phyloP scores from a whole-genome alignment of 2,113 vertebrate genomes.

The Amazona vittata region DNA sequence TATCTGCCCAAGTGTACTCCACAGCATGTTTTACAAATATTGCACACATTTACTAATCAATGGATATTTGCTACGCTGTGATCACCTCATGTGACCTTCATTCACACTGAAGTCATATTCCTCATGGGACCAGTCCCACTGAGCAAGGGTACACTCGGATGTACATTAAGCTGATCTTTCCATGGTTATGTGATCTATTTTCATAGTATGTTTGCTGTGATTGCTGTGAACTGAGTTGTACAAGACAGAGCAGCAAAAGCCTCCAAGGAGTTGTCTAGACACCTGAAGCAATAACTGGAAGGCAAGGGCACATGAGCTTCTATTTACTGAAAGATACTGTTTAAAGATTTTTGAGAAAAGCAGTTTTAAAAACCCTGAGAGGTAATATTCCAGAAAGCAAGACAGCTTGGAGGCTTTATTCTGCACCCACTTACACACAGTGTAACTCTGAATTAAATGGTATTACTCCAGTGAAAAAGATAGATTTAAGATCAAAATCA shows the following conservation, averaged over 20 bases:
- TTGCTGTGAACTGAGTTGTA: background rate
- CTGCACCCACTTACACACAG: background rate
- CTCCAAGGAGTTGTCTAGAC: constrained; percentile 62
- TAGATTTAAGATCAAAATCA: background rate
- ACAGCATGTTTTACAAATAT: background rate
- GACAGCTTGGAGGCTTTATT: background rate
- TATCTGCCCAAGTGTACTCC: background rate
- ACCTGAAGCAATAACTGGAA: constrained; percentile 67
- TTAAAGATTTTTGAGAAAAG: constrained; percentile 56
- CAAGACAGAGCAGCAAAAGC: constrained; percentile 19
- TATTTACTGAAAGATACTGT: constrained; percentile 51
- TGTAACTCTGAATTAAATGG: background rate
- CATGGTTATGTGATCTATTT: background rate
- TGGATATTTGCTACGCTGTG: fast-evolving
- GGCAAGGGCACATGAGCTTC: constrained; percentile 33
- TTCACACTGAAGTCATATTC: background rate
- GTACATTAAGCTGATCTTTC: background rate
- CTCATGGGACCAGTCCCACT: background rate
- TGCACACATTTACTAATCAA: background rate
- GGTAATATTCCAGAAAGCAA: background rate
- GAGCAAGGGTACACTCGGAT: background rate
- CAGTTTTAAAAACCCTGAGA: constrained; percentile 9
- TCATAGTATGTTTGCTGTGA: background rate
- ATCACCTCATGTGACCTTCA: background rate
- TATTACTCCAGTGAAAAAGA: background rate